Evolutionary conservation across 2,113 vertebrate genomes (phyloP).

Genomic region (Muscicapa adusta): DNA sequence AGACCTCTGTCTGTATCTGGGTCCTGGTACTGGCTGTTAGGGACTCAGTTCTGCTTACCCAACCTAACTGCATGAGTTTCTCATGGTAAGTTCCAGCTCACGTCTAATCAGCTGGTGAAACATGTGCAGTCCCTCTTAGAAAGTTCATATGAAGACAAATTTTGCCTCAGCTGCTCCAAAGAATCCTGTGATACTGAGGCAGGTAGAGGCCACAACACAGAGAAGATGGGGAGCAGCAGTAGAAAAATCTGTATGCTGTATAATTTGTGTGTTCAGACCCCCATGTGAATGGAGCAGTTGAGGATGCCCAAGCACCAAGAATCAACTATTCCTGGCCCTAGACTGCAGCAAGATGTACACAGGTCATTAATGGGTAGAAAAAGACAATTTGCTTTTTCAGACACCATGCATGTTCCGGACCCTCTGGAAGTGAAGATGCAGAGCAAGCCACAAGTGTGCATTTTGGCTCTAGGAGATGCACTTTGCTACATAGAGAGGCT

Average conservation of each 20-base stretch:
- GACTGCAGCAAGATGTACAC: neutral
- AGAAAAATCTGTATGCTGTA: neutral
- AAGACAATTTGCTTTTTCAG: neutral
- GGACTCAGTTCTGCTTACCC: neutral
- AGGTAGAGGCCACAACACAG: neutral
- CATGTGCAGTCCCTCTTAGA: accelerated
- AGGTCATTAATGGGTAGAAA: neutral
- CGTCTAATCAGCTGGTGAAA: neutral
- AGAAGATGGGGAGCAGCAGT: neutral
- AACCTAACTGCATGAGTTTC: neutral
- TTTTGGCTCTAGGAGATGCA: neutral
- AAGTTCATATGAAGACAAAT: neutral
- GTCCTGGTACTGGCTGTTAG: neutral
- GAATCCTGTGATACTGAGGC: neutral
- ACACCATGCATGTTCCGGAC: neutral
- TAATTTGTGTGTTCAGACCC: neutral
- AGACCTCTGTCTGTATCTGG: neutral
- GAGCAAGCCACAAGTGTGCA: neutral
- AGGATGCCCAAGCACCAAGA: neutral
- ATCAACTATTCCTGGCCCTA: neutral
- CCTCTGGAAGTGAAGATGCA: neutral
- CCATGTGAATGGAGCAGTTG: neutral
- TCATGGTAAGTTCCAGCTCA: neutral
- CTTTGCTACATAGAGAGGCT: neutral
- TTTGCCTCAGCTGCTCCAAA: neutral